Evolutionary conservation across 37 sponge, comb jelly and placozoan genomes (phyloP).

Genomic region (Halichondria panicea): DNA sequence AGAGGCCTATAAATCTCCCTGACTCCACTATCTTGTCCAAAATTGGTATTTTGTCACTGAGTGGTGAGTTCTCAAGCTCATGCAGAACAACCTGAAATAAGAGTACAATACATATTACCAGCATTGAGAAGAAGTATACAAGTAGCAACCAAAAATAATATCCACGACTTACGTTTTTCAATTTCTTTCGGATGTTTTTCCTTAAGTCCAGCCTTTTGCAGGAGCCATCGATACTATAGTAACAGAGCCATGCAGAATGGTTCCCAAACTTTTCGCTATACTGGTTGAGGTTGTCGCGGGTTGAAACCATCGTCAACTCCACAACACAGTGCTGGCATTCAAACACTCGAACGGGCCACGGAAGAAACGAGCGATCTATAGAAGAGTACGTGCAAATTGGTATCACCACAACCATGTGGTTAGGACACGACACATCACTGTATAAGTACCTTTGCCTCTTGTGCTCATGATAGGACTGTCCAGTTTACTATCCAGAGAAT

Average conservation of each 20-base stretch:
- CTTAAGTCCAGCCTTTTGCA: conserved; percentile 22
- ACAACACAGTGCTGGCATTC: conserved; percentile 26
- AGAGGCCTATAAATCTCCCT: too few relatives aligned
- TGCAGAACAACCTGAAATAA: too few relatives aligned
- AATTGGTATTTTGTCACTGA: too few relatives aligned
- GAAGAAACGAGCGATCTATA: neutral
- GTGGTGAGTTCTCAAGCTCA: too few relatives aligned
- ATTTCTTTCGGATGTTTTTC: conserved; percentile 16
- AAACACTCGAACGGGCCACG: conserved; percentile 38
- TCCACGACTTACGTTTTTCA: conserved; percentile 38
- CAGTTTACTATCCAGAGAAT: neutral
- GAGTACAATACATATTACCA: too few relatives aligned
- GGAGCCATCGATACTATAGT: conserved; percentile 32
- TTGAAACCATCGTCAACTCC: conserved; percentile 17
- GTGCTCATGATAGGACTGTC: too few relatives aligned
- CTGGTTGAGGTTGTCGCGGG: neutral
- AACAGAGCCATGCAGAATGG: conserved; percentile 19
- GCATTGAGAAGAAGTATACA: too few relatives aligned
- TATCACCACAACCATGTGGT: too few relatives aligned
- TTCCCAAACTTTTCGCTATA: neutral
- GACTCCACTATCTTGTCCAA: too few relatives aligned
- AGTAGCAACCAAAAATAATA: too few relatives aligned
- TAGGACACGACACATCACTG: too few relatives aligned
- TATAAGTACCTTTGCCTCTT: too few relatives aligned
- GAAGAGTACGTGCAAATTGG: neutral